phyloP scores from a whole-genome alignment of 2,797 vertebrate genomes.

The Coregonus suidteri region DNA sequence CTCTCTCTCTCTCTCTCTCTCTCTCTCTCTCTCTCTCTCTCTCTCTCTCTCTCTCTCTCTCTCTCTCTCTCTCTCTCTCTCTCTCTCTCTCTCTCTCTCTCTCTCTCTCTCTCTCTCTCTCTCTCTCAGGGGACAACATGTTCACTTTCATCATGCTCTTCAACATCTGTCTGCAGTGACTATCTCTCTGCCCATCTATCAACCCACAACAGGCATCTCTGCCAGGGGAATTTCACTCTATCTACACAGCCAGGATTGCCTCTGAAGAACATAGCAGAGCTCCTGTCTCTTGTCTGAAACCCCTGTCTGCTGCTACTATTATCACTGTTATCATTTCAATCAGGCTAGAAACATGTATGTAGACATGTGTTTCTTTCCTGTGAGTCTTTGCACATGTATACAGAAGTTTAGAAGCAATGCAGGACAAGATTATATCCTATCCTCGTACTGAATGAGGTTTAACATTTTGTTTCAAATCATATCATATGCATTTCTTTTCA shows the following conservation, averaged over 20 bases:
- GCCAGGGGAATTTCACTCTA: constrained; percentile 16
- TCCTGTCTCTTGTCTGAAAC: constrained; percentile 7
- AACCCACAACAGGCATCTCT: constrained; percentile 19
- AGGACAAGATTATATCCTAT: too few relatives aligned
- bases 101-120: constrained; percentile 9
- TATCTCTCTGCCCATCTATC: constrained; percentile 48
- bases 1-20: not conserved
- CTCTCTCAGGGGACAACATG: not conserved
- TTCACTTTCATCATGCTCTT: constrained; percentile 39
- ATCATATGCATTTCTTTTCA: not conserved
- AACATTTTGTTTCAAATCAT: too few relatives aligned
- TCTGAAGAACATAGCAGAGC: constrained; percentile 36
- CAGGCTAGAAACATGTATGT: not conserved
- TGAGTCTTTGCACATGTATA: not conserved
- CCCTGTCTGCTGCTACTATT: not conserved
- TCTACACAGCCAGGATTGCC: constrained; percentile 19
- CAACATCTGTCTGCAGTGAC: constrained; percentile 47
- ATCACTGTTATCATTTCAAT: not conserved
- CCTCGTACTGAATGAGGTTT: too few relatives aligned
- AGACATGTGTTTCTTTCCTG: too few relatives aligned
- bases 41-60: not conserved
- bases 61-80: not conserved
- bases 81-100: constrained; percentile 9
- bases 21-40: not conserved
- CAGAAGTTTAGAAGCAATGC: too few relatives aligned